Base-by-base conservation (phyloP, 2,888 invertebrate species). In the Myopa tessellatipennis region DNA sequence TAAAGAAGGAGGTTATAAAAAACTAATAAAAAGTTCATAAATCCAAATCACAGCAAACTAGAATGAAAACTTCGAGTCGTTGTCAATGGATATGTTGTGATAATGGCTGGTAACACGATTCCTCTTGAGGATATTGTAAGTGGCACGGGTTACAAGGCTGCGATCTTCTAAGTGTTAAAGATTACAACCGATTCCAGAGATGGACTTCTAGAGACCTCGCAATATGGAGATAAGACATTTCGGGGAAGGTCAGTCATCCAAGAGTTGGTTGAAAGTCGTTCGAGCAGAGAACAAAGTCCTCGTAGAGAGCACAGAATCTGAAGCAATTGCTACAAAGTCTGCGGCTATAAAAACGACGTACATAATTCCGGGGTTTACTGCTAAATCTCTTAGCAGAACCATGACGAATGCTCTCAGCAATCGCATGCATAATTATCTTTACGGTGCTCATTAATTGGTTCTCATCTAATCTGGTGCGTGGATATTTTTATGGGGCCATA, bases 161-260 rank as follows among this genome's bases (percentile, higher is more conserved):
- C 36, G 55, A 61, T 60, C 73, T 14, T n/a, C 40, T 61, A 73
- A 63, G 60, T 60, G 72, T 72, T 72, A 72, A 60, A 72, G 60
- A 72, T 60, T 72, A 60, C n/a, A 72, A 60, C 60, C 10, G 50
- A 50, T 50, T 50, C 50, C 3, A 14, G 50, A 50, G 50, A 50
- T 10, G 3, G 50, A 50, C 26, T 26, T 26, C 26, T 26, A 26
- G 1, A 50, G 50, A 50, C 8, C 8, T 1, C 50, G 50, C 50
- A 14, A 50, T 50, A 1, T 50, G 50, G 3, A 10, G 50, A 1
- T 10, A 50, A 14, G 50, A 8, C 10, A 14, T 14, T 50, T 50
- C 50, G 14, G 50, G 1, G 14, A 50, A 50, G 14, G 50, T 50
- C 50, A 50, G 50, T 50, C 14, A 26, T 26, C 26, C 2, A 1